phyloP scores from a whole-genome alignment of 2,888 invertebrate species.

The Neuroscelio doddi region DNA sequence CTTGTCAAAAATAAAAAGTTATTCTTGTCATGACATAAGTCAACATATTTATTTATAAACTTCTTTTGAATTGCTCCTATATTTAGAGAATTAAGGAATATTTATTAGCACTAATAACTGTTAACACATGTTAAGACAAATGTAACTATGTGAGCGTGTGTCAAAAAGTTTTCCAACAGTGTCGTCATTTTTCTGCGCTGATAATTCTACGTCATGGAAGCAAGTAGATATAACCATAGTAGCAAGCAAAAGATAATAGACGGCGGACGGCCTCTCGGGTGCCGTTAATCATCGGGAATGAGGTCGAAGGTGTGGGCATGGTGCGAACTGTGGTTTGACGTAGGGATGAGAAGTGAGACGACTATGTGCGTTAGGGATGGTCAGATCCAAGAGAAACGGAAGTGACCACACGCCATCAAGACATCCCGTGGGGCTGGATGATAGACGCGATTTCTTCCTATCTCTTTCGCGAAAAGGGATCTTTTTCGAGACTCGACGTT shows the following conservation, averaged over 20 bases:
- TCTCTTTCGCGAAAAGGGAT: constrained; percentile 37
- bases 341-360: constrained; percentile 49
- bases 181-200: constrained; percentile 45
- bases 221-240: constrained; percentile 61
- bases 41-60: too few species aligned
- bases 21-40: too few species aligned
- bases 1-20: too few species aligned
- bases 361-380: constrained; percentile 59
- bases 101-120: too few species aligned
- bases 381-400: constrained; percentile 63
- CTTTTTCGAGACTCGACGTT: constrained; percentile 21
- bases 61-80: too few species aligned
- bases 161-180: constrained; percentile 40
- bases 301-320: constrained; percentile 50
- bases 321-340: constrained; percentile 55
- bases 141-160: constrained; percentile 33
- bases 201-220: constrained; percentile 52
- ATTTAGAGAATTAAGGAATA: too few species aligned
- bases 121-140: constrained; percentile 25
- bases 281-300: constrained; percentile 68
- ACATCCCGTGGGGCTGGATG: constrained; percentile 54
- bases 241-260: constrained; percentile 66
- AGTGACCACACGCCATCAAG: constrained; percentile 59
- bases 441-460: constrained; percentile 53
- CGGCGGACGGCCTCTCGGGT: constrained; percentile 62